A percentile compares a stretch with the other conserved stretches of the same genome.
These are phyloP conservation scores for Diaphora mendica DNA, from an alignment of 2,888 invertebrate species.

Conservation along the genomic window DNA sequence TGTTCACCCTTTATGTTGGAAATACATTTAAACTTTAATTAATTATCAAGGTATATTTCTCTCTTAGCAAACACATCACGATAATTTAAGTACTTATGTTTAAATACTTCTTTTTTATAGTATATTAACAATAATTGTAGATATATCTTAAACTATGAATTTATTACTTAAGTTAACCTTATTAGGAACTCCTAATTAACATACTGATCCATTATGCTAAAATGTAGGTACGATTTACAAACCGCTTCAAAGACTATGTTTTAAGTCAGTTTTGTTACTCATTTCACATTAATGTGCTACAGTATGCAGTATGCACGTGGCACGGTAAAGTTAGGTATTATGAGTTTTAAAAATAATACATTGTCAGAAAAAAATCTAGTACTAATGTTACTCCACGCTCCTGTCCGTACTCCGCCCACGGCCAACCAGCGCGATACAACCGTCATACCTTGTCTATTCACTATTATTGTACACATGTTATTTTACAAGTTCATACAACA, in stretches of 20 bases:
- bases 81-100: no score
- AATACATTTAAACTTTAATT: no score
- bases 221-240: not conserved
- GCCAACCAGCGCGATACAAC: slow-evolving; percentile 50
- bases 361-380: slow-evolving; percentile 4
- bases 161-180: no score
- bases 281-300: not conserved
- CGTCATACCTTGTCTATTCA: slow-evolving; percentile 59
- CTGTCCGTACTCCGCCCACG: slow-evolving; percentile 47
- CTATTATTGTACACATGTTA: slow-evolving; percentile 57
- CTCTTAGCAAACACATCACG: no score
- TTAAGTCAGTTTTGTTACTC: not conserved
- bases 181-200: no score
- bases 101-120: no score
- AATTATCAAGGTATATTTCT: no score
- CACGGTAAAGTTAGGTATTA: not conserved
- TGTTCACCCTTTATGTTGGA: no score
- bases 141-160: no score
- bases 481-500: slow-evolving; percentile 37
- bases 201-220: no score
- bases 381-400: slow-evolving; percentile 26
- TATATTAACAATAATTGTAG: no score
- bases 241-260: not conserved
- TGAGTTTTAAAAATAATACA: not conserved
- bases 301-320: no score